Evolutionary conservation across 2,888 invertebrate species (phyloP), one percentile per base, ranked within the genome.

Genomic region (Epinotia nisella): DNA sequence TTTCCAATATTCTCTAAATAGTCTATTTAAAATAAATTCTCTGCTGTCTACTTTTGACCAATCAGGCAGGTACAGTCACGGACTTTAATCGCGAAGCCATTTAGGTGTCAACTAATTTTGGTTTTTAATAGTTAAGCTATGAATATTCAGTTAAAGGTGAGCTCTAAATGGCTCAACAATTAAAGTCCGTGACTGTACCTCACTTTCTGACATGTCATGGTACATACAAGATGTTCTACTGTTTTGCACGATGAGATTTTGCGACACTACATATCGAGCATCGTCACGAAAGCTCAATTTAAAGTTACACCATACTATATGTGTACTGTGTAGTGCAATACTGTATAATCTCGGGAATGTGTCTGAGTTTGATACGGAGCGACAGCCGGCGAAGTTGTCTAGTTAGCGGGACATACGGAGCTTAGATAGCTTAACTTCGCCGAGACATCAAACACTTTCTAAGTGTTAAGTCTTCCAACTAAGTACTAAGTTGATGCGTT

Each of bases 391-490:
- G 39, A 66, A 71, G 60, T 71, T 66, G 53, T 3, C 58, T 59
- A 53, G 71, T 71, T 71, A 71, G 21, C 65, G 17, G 45, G 29
- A 64, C 62, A 35, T 45, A 56, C 55, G 64, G n/a, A 59, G 41
- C 66, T 59, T 41, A 53, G 41, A 62, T 71, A 10, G 65, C 41
- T 66, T 59, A 66, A 66, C 59, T 71, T 70, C n/a, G 45, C 53
- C 53, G 39, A 49, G 45, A 45, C 45, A 70, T 70, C 62, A 70
- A 55, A 70, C 56, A 62, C 62, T 49, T 49, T 29, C 62, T 62
- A 62, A 62, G 62, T 51, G 13, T n/a, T 62, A n/a, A 41, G 61
- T 17, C 61, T 49, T 45, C 15, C n/a, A 59, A 41, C 53, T 66
- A 60, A 64, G 64, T 21, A 51, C n/a, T 17, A 53, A 56, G 62